phyloP scores from a whole-genome alignment of 2,797 vertebrate genomes.

The Spea hammondii region DNA sequence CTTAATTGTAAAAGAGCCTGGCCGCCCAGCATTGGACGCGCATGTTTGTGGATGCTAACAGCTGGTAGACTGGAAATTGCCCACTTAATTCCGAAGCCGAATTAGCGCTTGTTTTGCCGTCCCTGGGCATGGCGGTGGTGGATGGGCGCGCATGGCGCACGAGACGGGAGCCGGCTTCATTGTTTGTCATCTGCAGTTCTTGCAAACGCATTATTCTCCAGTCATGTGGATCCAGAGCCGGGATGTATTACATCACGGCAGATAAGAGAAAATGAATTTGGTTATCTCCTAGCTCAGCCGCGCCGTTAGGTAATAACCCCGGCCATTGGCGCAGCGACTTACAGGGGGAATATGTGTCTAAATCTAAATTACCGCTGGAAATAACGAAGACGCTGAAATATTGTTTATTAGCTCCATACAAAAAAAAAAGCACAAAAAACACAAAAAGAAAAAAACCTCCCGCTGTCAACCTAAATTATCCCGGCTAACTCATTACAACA shows the following conservation, averaged over 20 bases:
- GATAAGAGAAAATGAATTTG: constrained; percentile 81
- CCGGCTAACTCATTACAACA: not conserved
- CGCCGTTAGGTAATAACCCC: constrained; percentile 74
- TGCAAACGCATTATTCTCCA: constrained; percentile 76
- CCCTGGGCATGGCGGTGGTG: constrained; percentile 49
- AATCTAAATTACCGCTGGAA: constrained; percentile 75
- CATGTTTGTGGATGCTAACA: constrained; percentile 55
- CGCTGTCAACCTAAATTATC: not conserved
- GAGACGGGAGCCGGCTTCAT: constrained; percentile 58
- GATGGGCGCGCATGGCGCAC: constrained; percentile 38
- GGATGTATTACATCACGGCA: constrained; percentile 85
- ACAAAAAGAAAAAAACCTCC: not conserved
- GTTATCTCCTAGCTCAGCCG: constrained; percentile 87
- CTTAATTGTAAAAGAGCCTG: constrained; percentile 55
- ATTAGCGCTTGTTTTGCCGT: constrained; percentile 51
- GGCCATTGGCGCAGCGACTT: constrained; percentile 72
- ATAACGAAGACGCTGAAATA: constrained; percentile 74
- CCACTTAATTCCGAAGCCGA: constrained; percentile 61
- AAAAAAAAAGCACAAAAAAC: not conserved
- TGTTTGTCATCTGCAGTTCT: constrained; percentile 74
- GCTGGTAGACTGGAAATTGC: constrained; percentile 57
- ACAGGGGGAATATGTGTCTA: constrained; percentile 67
- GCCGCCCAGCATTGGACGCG: constrained; percentile 49
- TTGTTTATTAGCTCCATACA: constrained; percentile 70
- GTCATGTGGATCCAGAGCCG: constrained; percentile 70